Percentiles rank a stretch among this genome's conserved stretches.
Conservation (phyloP, 2,888 invertebrate genomes). For the Mystacides longicornis region DNA sequence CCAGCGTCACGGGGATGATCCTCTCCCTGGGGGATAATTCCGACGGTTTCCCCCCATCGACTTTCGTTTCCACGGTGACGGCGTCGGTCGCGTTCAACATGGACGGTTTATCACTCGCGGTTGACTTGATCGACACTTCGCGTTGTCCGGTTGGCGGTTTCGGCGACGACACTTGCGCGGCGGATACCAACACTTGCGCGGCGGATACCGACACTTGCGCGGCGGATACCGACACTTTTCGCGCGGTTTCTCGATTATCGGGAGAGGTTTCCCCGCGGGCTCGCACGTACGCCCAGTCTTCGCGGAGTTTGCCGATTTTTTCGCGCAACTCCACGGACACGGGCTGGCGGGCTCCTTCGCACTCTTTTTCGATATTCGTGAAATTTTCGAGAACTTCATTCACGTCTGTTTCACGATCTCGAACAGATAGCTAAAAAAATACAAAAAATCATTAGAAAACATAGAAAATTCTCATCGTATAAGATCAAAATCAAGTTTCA, state of each 20-base stretch:
- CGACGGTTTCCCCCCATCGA: background rate
- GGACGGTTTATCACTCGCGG: constrained; percentile 10
- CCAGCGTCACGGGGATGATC: constrained; percentile 13
- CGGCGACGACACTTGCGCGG: background rate
- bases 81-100: constrained; percentile 10
- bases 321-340: constrained; percentile 36
- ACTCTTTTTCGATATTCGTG: constrained; percentile 53
- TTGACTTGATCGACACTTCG: constrained; percentile 24
- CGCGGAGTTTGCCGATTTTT: constrained; percentile 44
- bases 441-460: background rate
- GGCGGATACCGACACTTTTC: constrained; percentile 5
- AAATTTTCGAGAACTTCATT: constrained; percentile 57
- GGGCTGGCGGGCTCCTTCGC: constrained; percentile 34
- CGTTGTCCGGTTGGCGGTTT: constrained; percentile 5
- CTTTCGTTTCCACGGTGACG: constrained; percentile 8
- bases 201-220: background rate
- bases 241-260: constrained; percentile 19
- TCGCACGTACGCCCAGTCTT: constrained; percentile 45
- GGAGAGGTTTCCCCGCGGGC: constrained; percentile 18
- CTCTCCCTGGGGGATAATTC: constrained; percentile 9
- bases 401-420: constrained; percentile 52
- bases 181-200: background rate
- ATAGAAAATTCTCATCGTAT: background rate
- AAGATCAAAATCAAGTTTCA: background rate
- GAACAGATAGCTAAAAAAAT: constrained; percentile 36